Evolutionary conservation across 2,888 invertebrate species (phyloP).

Genomic region (Pocota personata): DNA sequence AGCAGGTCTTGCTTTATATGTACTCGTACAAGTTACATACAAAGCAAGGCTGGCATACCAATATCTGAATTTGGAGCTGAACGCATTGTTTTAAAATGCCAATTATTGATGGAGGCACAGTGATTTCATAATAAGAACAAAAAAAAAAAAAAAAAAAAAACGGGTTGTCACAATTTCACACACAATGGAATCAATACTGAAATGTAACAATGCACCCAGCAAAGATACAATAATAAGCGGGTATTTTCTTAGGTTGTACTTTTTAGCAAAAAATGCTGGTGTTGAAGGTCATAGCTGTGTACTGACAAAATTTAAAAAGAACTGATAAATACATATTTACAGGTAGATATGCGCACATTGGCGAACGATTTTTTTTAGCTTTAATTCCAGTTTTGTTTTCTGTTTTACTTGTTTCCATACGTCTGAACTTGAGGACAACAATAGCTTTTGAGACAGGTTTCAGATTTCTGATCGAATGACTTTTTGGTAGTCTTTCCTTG

Average conservation of each 20-base stretch:
- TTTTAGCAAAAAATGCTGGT: constrained; percentile 13
- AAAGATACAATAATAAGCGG: neutral
- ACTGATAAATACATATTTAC: neutral
- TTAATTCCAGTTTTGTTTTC: constrained; percentile 35
- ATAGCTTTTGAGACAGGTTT: constrained; percentile 42
- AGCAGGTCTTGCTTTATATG: no score
- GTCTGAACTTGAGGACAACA: constrained; percentile 40
- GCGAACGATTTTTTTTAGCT: neutral
- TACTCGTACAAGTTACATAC: no score
- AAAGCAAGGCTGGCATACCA: neutral
- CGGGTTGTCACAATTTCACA: neutral
- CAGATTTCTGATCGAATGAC: constrained; percentile 19
- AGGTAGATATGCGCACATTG: neutral
- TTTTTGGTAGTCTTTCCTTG: constrained; percentile 13
- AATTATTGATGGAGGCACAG: neutral
- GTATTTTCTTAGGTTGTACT: neutral
- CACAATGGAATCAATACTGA: neutral
- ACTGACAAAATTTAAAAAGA: neutral
- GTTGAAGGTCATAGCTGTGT: constrained; percentile 22
- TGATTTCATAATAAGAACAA: constrained; percentile 13
- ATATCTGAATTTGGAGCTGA: neutral
- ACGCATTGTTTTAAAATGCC: neutral
- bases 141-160: no score
- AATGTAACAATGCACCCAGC: neutral
- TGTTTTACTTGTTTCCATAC: neutral